Conservation (phyloP, 2,797 vertebrate species). For the Gobio occitaniae region DNA sequence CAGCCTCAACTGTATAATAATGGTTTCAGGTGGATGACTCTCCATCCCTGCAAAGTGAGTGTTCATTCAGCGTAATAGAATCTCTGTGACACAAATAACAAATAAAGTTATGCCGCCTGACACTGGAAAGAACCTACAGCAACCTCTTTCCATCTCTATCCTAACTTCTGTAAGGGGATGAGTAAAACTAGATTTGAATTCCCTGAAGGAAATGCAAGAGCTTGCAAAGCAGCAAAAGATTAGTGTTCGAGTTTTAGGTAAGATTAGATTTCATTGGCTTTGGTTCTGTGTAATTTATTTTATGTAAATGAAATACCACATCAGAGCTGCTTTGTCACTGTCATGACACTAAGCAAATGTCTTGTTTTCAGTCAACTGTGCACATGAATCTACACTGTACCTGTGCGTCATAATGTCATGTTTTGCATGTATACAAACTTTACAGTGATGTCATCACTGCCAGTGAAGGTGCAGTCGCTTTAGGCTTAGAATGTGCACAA, state of each 20-base stretch:
- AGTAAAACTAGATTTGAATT: neutral
- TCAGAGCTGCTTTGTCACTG: neutral
- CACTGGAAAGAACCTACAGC: constrained; percentile 17
- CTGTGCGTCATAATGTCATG: neutral
- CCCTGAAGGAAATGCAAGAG: neutral
- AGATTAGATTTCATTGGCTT: constrained; percentile 7
- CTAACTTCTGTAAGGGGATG: neutral
- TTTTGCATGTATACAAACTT: neutral
- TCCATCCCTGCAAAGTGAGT: constrained; percentile 49
- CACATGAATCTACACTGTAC: neutral
- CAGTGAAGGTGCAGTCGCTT: neutral
- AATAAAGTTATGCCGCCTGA: constrained; percentile 42
- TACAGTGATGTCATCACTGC: neutral
- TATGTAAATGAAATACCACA: constrained; percentile 21
- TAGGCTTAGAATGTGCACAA: neutral
- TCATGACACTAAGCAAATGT: constrained; percentile 15
- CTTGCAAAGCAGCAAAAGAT: neutral
- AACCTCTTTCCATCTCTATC: neutral
- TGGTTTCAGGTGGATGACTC: constrained; percentile 49
- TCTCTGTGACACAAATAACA: constrained; percentile 50
- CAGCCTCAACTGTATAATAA: constrained; percentile 54
- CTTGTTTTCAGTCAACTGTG: constrained; percentile 4
- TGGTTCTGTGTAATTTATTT: constrained; percentile 5
- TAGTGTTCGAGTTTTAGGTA: constrained; percentile 5
- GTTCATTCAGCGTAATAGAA: constrained; percentile 44